These are phyloP conservation scores for Zaprionus obscuricornis DNA, from an alignment of 2,888 invertebrate genomes.

Conservation along the genomic window DNA sequence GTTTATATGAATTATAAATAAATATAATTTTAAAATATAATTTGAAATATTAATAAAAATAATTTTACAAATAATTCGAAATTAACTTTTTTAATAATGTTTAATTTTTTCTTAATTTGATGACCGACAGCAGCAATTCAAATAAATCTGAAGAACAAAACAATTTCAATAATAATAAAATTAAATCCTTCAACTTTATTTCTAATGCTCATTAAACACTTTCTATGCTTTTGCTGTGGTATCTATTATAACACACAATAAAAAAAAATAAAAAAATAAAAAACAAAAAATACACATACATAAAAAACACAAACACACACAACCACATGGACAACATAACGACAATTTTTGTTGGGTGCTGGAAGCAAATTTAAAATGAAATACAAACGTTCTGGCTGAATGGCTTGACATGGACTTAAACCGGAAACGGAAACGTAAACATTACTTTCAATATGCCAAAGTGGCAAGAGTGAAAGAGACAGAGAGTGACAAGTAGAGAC, in stretches of 20 bases:
- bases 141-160: too few relatives aligned
- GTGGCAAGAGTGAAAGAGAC: slow-evolving; percentile 47
- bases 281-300: too few relatives aligned
- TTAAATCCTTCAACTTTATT: too few relatives aligned
- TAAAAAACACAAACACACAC: too few relatives aligned
- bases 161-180: too few relatives aligned
- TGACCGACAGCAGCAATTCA: too few relatives aligned
- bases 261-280: slow-evolving; percentile 12
- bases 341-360: slow-evolving; percentile 17
- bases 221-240: too few relatives aligned
- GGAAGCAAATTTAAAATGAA: slow-evolving; percentile 74
- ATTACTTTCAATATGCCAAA: slow-evolving; percentile 78
- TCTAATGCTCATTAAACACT: too few relatives aligned
- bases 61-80: neutral
- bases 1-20: too few relatives aligned
- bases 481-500: neutral
- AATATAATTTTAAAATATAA: neutral
- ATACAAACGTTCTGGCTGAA: slow-evolving; percentile 77
- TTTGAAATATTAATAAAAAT: neutral
- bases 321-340: too few relatives aligned
- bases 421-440: slow-evolving; percentile 78
- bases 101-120: neutral
- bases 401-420: slow-evolving; percentile 79
- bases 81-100: neutral
- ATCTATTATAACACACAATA: slow-evolving; percentile 36